These are phyloP conservation scores for Agrotis puta DNA, from an alignment of 2,888 invertebrate species.

Conservation along the genomic window DNA sequence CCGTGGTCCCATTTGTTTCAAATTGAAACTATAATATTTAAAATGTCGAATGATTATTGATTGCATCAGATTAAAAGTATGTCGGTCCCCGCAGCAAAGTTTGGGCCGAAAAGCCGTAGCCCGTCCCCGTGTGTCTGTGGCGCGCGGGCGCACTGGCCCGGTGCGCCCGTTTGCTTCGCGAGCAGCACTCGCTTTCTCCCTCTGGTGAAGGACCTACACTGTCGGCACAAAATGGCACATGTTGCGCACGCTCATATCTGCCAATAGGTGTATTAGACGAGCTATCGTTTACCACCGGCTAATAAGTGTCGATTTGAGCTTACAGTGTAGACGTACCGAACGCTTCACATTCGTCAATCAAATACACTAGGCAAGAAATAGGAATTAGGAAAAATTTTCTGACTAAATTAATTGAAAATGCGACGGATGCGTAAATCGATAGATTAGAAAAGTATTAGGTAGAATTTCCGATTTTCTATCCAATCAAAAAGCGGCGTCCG, in stretches of 20 bases:
- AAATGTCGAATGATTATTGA: slow-evolving; percentile 19
- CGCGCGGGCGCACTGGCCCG: slow-evolving; percentile 78
- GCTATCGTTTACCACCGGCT: slow-evolving; percentile 33
- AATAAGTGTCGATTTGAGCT: slow-evolving; percentile 71
- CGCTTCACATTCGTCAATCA: slow-evolving; percentile 75
- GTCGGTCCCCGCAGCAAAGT: slow-evolving; percentile 81
- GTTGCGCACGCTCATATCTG: slow-evolving; percentile 46
- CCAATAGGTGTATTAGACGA: slow-evolving; percentile 44
- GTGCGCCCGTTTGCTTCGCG: slow-evolving; percentile 84
- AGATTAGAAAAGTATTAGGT: slow-evolving; percentile 49
- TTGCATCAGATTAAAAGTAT: slow-evolving; percentile 33
- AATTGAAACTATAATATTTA: slow-evolving; percentile 16
- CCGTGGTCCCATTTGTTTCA: slow-evolving; percentile 7
- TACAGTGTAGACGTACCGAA: slow-evolving; percentile 80
- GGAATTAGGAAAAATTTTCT: slow-evolving; percentile 52
- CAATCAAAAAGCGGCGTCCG: slow-evolving; percentile 86
- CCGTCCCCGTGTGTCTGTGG: slow-evolving; percentile 82
- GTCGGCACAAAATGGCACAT: slow-evolving; percentile 75
- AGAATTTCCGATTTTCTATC: slow-evolving; percentile 38
- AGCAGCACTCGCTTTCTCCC: slow-evolving; percentile 89
- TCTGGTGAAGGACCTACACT: slow-evolving; percentile 83
- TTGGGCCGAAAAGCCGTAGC: slow-evolving; percentile 76
- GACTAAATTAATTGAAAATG: slow-evolving; percentile 71
- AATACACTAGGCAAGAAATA: slow-evolving; percentile 64
- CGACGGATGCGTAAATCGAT: slow-evolving; percentile 88